Conservation (phyloP, 2,888 invertebrate species). For the Tyria jacobaeae region DNA sequence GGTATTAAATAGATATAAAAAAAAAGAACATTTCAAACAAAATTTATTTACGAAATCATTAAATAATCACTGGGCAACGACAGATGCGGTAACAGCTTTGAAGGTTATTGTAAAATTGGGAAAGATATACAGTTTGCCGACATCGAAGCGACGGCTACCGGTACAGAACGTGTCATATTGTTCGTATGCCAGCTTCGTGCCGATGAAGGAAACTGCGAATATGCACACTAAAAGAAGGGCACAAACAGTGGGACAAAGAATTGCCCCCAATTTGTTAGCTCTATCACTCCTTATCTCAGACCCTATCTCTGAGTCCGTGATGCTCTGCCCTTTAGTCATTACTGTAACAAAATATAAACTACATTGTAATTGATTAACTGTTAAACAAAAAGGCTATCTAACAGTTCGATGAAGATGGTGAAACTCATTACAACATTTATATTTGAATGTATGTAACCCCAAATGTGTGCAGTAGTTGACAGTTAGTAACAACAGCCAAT, state of each 20-base stretch:
- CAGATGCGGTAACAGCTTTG: conserved; percentile 4
- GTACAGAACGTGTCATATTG: conserved; percentile 68
- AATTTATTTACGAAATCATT: conserved; percentile 8
- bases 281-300: conserved; percentile 54
- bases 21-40: background rate
- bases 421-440: background rate
- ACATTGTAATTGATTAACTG: background rate
- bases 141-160: conserved; percentile 59
- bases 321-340: conserved; percentile 68
- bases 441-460: no score
- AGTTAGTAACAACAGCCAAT: no score
- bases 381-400: no score
- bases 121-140: conserved; percentile 65
- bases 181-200: conserved; percentile 69
- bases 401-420: background rate
- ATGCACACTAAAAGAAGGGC: conserved; percentile 68
- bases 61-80: background rate
- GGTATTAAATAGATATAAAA: background rate
- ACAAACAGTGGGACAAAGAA: conserved; percentile 73
- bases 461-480: no score
- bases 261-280: conserved; percentile 65
- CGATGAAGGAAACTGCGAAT: conserved; percentile 68
- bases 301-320: conserved; percentile 69
- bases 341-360: conserved; percentile 50
- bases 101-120: conserved; percentile 54